Percentiles rank a stretch among this genome's conserved stretches.
Evolutionary conservation across 2,888 invertebrate species (phyloP).

Genomic region (Pyrochroa serraticornis): DNA sequence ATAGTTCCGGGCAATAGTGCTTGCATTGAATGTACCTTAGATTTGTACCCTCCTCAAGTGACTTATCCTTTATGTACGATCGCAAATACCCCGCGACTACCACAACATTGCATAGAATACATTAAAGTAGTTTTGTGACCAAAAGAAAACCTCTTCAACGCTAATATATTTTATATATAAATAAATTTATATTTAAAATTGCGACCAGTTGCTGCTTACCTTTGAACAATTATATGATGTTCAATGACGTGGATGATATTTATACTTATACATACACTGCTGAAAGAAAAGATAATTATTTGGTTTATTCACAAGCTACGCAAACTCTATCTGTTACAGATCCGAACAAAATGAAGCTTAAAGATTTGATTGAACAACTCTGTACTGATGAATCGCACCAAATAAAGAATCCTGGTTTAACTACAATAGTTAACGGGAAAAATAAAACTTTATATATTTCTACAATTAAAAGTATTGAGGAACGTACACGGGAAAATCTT

Average conservation of each 20-base stretch:
- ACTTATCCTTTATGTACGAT: constrained; percentile 98
- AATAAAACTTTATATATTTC: constrained; percentile 94
- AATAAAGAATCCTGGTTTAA: constrained; percentile 91
- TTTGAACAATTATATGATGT: constrained; percentile 95
- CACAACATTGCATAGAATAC: constrained; percentile 99
- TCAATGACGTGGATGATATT: constrained; percentile 94
- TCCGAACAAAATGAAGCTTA: constrained; percentile 71
- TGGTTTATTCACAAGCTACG: constrained; percentile 83
- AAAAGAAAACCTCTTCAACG: constrained; percentile 85
- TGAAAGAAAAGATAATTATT: constrained; percentile 83
- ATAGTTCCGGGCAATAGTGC: constrained; percentile 92
- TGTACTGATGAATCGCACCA: constrained; percentile 79
- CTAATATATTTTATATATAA: too few species aligned
- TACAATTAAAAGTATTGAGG: constrained; percentile 89
- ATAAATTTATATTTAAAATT: constrained; percentile 93
- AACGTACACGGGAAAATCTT: constrained; percentile 85
- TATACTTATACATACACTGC: constrained; percentile 95
- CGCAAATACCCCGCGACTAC: constrained; percentile 96
- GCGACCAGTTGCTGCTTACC: constrained; percentile 90
- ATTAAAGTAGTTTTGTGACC: constrained; percentile 95
- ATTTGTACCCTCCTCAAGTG: constrained; percentile 96
- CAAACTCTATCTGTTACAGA: constrained; percentile 68
- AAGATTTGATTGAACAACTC: constrained; percentile 81
- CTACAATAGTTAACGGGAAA: constrained; percentile 80
- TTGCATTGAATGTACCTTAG: constrained; percentile 96